phyloP scores from a whole-genome alignment of 2,797 vertebrate genomes.

The Decapterus maruadsi region DNA sequence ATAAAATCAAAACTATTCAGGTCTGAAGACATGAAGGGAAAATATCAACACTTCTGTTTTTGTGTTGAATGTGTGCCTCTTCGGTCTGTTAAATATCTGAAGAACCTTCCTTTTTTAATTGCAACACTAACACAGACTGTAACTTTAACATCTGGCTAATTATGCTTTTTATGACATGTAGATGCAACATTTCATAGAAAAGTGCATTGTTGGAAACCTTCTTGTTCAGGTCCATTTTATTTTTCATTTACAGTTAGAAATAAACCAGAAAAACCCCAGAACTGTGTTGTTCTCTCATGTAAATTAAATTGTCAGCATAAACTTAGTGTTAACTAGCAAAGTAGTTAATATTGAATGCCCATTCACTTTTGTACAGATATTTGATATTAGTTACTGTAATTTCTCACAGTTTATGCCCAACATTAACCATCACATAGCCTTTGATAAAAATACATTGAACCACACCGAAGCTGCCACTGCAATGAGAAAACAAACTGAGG shows the following conservation, averaged over 20 bases:
- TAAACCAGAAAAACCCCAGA: constrained; percentile 17
- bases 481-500: constrained; percentile 35
- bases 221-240: constrained; percentile 16
- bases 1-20: not conserved
- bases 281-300: not conserved
- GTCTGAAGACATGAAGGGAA: not conserved
- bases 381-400: constrained; percentile 37
- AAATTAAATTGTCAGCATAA: not conserved
- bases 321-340: not conserved
- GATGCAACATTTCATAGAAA: not conserved
- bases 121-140: not conserved
- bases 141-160: not conserved
- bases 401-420: constrained; percentile 35
- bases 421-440: constrained; percentile 49
- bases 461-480: constrained; percentile 67
- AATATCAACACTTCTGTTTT: not conserved
- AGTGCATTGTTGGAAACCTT: not conserved
- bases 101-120: not conserved
- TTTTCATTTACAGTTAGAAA: constrained; percentile 33
- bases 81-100: not conserved
- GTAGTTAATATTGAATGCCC: not conserved
- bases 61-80: too few species aligned
- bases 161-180: not conserved
- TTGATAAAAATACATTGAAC: constrained; percentile 73
- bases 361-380: constrained; percentile 35